Percentiles rank a stretch among this genome's conserved stretches.
Conservation (phyloP, 2,113 vertebrate species). For the Todiramphus saurophagus region DNA sequence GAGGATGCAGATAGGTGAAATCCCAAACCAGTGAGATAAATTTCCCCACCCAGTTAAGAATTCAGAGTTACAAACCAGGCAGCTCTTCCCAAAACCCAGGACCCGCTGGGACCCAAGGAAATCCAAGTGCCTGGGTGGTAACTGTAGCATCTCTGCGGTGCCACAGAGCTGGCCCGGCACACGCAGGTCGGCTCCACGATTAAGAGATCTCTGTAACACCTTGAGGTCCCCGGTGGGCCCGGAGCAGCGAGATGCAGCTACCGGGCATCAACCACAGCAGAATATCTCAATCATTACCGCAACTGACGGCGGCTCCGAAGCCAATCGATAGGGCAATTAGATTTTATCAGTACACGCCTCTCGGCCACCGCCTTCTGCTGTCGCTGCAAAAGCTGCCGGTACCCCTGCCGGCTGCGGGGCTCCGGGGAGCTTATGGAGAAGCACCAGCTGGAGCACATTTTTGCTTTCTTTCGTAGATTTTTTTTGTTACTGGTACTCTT, state of each 20-base stretch:
- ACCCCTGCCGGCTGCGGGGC: neutral
- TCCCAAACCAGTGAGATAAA: neutral
- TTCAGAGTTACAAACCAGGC: neutral
- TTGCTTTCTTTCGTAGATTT: neutral
- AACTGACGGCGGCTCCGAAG: slow-evolving; percentile 38
- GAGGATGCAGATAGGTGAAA: neutral
- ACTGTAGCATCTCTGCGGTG: neutral
- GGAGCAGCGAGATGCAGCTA: neutral
- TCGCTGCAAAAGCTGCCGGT: neutral
- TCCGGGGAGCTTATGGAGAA: neutral
- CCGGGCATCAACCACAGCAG: neutral
- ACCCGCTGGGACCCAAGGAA: neutral
- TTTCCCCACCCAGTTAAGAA: neutral
- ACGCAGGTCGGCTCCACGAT: neutral
- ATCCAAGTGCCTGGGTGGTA: neutral
- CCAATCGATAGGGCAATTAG: slow-evolving; percentile 79
- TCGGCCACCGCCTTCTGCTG: neutral
- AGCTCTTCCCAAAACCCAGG: neutral
- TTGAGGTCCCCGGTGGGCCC: neutral
- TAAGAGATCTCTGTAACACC: slow-evolving; percentile 11
- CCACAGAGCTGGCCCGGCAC: neutral
- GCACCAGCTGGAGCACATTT: neutral
- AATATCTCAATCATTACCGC: slow-evolving; percentile 68
- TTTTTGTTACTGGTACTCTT: neutral
- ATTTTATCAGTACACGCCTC: slow-evolving; percentile 71